These are phyloP conservation scores for Lissonota sp. DNA, from an alignment of 2,888 invertebrate genomes.

Conservation along the genomic window DNA sequence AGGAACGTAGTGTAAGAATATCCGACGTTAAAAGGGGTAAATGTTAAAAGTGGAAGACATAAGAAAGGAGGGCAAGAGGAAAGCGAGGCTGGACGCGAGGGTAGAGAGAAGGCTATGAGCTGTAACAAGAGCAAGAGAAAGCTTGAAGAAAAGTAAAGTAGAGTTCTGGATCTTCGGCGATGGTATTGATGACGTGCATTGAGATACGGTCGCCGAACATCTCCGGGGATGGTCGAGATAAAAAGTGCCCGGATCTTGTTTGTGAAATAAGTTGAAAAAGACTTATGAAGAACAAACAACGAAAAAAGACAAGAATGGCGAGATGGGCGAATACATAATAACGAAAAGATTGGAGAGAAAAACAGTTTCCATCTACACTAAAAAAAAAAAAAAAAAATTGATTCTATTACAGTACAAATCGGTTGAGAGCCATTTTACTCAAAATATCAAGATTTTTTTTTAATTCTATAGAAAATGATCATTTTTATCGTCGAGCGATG, in stretches of 20 bases:
- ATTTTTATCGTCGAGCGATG: too few relatives aligned
- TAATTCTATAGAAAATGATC: too few relatives aligned
- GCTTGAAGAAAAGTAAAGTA: constrained; percentile 18
- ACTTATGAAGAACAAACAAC: constrained; percentile 6
- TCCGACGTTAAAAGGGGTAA: constrained; percentile 35
- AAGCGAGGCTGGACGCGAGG: constrained; percentile 44
- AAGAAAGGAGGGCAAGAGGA: neutral
- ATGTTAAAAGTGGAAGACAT: constrained; percentile 13
- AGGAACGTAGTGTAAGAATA: constrained; percentile 16
- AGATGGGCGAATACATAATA: too few relatives aligned
- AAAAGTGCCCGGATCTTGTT: constrained; percentile 43
- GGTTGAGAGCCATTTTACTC: too few relatives aligned
- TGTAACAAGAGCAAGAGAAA: constrained; percentile 58
- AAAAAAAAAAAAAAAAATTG: too few relatives aligned
- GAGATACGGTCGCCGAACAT: constrained; percentile 26
- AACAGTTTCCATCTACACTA: too few relatives aligned
- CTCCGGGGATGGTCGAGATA: constrained; percentile 50
- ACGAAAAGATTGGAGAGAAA: too few relatives aligned
- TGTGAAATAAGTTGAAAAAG: constrained; percentile 37
- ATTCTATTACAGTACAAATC: too few relatives aligned
- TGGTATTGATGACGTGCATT: constrained; percentile 17
- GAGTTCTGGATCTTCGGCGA: constrained; percentile 4
- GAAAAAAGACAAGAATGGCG: constrained; percentile 4
- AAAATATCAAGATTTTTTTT: too few relatives aligned
- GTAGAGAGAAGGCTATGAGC: constrained; percentile 51